Evolutionary conservation across 2,888 invertebrate genomes (phyloP), one percentile per base, ranked within the genome.

Genomic region (Diabrotica balteata): DNA sequence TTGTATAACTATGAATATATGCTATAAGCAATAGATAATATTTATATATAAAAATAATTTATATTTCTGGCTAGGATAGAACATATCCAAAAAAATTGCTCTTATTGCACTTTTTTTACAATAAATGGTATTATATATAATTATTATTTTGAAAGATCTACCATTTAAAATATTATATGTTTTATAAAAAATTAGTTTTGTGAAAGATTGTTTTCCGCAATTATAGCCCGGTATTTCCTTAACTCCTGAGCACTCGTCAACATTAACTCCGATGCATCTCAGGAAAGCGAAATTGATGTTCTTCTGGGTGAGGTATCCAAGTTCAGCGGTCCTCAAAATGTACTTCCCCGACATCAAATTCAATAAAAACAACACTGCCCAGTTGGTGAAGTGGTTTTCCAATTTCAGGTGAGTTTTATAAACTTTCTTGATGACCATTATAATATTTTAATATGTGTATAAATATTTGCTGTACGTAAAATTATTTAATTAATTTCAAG

Each of bases 331-430:
- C 78, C 93, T 99, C 85, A 99, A 99, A 89, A 96, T 97, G 92
- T 99, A 97, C 90, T 99, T 99, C 90, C 98, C 98, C 52, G 99
- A 99, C 88, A 98, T 99, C 88, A 97, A 97, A 86, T 99, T 99
- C 90, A 99, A 99, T 90, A 99, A 99, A 88, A 98, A 98, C 89
- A 99, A 99, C 88, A 99, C 99, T 77, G 99, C 99, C 82, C 99
- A 99, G 88, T 93, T 99, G 85, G 99, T 99, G 89, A 99, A 99
- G 87, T 99, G 99, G 99, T 99, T 99, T 92, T 98, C 98, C 83
- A 99, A 99, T 86, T 99, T 99, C 89, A 92, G 99, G 99, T 99
- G 85, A 92, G 93, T 89, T 49, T 46, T 62, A 43, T 2, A 32
- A 4, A 32, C 4, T 32, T 32, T 32, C 32, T 32, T 32, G 32